Percentiles rank a stretch among this genome's conserved stretches.
phyloP scores from a whole-genome alignment of 2,113 vertebrate species.

The Mus spicilegus region DNA sequence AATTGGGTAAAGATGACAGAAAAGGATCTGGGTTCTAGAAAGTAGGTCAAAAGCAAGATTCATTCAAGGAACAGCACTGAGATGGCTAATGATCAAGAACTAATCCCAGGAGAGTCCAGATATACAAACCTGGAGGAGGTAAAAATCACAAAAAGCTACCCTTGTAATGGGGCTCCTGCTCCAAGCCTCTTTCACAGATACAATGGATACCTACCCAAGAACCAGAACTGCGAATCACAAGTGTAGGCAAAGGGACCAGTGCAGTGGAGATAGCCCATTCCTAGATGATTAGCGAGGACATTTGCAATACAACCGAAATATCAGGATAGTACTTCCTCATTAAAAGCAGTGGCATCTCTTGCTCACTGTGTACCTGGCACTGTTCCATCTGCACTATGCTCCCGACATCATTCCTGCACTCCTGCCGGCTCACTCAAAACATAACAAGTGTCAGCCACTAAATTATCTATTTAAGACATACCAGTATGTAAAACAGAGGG shows the following conservation, averaged over 20 bases:
- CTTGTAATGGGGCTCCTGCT: rapidly evolving
- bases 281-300: background rate
- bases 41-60: background rate
- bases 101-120: background rate
- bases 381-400: background rate
- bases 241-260: background rate
- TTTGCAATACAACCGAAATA: background rate
- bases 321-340: background rate
- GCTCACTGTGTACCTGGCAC: background rate
- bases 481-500: background rate
- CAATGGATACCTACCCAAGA: background rate
- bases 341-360: background rate
- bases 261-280: background rate
- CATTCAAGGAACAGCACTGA: background rate
- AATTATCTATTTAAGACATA: background rate
- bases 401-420: background rate
- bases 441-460: background rate
- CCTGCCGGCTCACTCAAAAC: background rate
- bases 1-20: background rate
- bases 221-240: background rate
- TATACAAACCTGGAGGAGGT: background rate
- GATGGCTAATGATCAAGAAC: background rate
- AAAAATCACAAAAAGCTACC: background rate
- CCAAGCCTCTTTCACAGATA: background rate
- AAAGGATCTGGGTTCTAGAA: background rate